phyloP scores from a whole-genome alignment of 1,140 invertebrate species.

The Eueides isabella region DNA sequence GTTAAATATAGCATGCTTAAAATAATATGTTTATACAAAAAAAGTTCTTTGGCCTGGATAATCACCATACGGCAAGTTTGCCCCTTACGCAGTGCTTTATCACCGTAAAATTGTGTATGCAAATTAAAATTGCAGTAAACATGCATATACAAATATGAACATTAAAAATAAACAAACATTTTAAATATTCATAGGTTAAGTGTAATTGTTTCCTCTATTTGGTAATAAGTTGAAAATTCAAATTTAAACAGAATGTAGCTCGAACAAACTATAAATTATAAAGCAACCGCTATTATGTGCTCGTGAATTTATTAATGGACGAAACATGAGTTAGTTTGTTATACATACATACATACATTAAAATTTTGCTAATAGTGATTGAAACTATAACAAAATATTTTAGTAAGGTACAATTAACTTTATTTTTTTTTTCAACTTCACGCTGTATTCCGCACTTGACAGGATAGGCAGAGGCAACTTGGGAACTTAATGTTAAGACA shows the following conservation, averaged over 20 bases:
- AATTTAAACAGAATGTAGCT: background rate
- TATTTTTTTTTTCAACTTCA: too few species aligned
- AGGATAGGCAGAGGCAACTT: too few species aligned
- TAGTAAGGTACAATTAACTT: too few species aligned
- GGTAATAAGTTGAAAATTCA: background rate
- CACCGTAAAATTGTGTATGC: background rate
- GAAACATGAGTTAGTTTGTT: background rate
- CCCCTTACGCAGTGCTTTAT: background rate
- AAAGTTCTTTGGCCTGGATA: background rate
- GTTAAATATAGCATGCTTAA: too few species aligned
- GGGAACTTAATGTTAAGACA: too few species aligned
- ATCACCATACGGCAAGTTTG: background rate
- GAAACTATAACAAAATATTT: too few species aligned
- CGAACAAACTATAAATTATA: background rate
- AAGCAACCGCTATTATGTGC: background rate
- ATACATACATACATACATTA: too few species aligned
- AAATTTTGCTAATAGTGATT: background rate
- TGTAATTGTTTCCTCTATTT: constrained; percentile 2
- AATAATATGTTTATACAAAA: too few species aligned
- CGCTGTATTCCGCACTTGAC: too few species aligned
- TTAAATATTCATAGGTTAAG: background rate
- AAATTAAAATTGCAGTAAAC: background rate
- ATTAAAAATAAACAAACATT: constrained; percentile 12
- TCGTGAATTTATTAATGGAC: background rate
- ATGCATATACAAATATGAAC: background rate